Evolutionary conservation across 2,113 vertebrate genomes (phyloP), one percentile per base, ranked within the genome.

Genomic region (Ochotona curzoniae): DNA sequence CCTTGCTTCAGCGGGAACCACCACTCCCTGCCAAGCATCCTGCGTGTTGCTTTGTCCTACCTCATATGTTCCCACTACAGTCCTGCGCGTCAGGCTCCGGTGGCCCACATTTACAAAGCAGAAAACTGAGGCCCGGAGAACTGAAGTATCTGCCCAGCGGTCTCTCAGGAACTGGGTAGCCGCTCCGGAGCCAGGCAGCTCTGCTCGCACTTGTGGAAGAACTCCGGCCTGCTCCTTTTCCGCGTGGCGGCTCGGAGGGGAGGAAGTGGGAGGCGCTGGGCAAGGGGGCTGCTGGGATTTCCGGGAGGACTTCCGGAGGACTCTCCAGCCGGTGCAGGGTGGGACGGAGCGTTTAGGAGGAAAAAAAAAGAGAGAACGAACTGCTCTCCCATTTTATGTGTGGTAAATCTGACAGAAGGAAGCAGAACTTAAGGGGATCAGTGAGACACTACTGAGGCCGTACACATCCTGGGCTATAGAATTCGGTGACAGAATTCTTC

Each of bases 221-320:
- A 26, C 78, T 13, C 15, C 15, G 1, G 12, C 38, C n/a, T 47
- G n/a, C 12, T 1, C 9, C 25, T 17, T 15, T 54, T 20, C 5
- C 20, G 25, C 60, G 10, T 3, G 7, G 8, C 17, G 28, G 3
- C 4, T 44, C 0, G 14, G 20, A 47, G 32, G 15, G 23, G 2
- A 64, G 81, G 20, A 28, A 20, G 0, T 30, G 35, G 17, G 25
- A 51, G 75, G n/a, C 9, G 3, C 26, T 20, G 1, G 4, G 25
- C 44, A 25, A 38, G 61, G 44, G 44, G 85, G 15, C n/a, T 82
- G 2, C 26, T 38, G 12, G 11, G 54, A 51, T 10, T 26, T 69
- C 61, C 13, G 3, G 38, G 57, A 11, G 6, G 79, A 8, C 57
- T 74, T 57, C 79, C 64, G 35, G 15, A n/a, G 32, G 51, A 26